Evolutionary conservation across 2,888 invertebrate species (phyloP), one percentile per base, ranked within the genome.

Genomic region (Oligia fasciuncula): DNA sequence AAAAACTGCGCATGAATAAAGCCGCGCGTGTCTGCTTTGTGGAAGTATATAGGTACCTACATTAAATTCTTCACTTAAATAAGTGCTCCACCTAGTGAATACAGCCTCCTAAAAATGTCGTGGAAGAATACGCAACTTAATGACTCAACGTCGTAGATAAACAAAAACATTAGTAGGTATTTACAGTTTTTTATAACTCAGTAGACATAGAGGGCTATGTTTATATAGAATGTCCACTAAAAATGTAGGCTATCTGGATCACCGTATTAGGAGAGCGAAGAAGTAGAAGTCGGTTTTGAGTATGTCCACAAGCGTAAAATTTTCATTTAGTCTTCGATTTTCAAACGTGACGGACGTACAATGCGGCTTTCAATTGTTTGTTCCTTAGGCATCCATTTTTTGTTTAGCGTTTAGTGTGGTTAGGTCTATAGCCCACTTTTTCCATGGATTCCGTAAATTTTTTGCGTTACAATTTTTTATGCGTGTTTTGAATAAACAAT

Each of bases 71-170:
- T 19, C 13, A 57, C 23, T 51, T 23, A 71, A 63, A 54, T 60
- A 65, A 69, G 3, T 62, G 23, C 2, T 54, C 19, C 17, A 62
- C 23, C 66, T 70, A 54, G 71, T 49, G 17, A 73, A 65, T 40
- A 43, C 35, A 66, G 35, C 40, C 13, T 65, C 73, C 46, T n/a
- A 74, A 17, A 74, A 49, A 78, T 79, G 0, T 40, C 35, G 29
- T 73, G 54, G 77, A 73, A 77, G 49, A 84, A 66, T 80, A 73
- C 60, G 35, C 51, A 72, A 73, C 40, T 73, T 85, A 84, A 85
- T 70, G 73, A 80, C 65, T 80, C 79, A 86, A 70, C 57, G 70
- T 71, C 3, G 77, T 63, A 68, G 54, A 46, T 54, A 74, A 72
- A 83, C 76, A 75, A 81, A 69, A 76, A 76, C 35, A 75, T 82